Conservation (phyloP, 2,888 invertebrate species). For the Portevinia maculata region DNA sequence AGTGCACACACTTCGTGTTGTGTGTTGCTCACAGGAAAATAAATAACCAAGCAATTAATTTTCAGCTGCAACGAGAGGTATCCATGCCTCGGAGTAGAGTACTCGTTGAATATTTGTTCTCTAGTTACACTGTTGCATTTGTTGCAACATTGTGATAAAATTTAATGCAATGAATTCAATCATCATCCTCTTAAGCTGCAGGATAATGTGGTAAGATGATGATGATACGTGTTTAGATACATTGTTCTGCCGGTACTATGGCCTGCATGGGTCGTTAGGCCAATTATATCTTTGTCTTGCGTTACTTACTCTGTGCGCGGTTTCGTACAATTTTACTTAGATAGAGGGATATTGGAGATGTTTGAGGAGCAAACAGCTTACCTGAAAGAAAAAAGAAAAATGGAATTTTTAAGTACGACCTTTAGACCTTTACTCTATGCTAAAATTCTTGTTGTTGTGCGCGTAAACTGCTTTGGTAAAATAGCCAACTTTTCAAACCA, state of each 20-base stretch:
- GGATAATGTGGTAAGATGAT: conserved; percentile 14
- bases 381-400: conserved; percentile 41
- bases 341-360: not conserved
- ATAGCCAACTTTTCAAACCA: no score
- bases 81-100: conserved; percentile 1
- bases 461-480: no score
- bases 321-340: not conserved
- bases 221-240: conserved; percentile 40
- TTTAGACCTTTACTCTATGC: no score
- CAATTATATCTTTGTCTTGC: not conserved
- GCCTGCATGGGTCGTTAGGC: not conserved
- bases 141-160: conserved; percentile 52
- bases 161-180: conserved; percentile 39
- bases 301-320: conserved; percentile 45
- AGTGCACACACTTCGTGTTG: conserved; percentile 12
- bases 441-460: no score
- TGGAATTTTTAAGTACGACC: not conserved
- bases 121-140: conserved; percentile 57
- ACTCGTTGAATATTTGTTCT: not conserved
- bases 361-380: conserved; percentile 35
- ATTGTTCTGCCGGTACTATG: conserved; percentile 19
- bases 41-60: conserved; percentile 58
- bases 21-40: conserved; percentile 42
- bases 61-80: conserved; percentile 8
- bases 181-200: conserved; percentile 33